These are phyloP conservation scores for Latrodectus hesperus DNA, from an alignment of 2,888 invertebrate species.

Conservation along the genomic window DNA sequence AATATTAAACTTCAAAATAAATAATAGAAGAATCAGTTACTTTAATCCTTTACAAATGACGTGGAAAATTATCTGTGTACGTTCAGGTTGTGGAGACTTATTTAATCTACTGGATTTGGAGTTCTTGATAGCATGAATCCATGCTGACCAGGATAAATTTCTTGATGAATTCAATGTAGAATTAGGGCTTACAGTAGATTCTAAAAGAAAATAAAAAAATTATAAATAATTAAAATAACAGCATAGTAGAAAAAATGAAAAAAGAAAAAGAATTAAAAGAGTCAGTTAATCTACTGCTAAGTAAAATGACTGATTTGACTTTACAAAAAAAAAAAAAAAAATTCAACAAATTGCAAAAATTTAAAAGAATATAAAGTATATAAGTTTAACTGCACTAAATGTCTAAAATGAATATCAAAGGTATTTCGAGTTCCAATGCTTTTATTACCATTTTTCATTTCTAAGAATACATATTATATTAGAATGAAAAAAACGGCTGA, in stretches of 20 bases:
- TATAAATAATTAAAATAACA: too few species aligned
- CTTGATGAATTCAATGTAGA: constrained; percentile 50
- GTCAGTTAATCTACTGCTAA: neutral
- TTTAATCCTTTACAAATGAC: constrained; percentile 74
- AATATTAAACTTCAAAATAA: neutral
- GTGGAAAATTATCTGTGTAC: constrained; percentile 74
- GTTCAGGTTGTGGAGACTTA: constrained; percentile 74
- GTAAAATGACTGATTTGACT: too few species aligned
- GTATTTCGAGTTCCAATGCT: too few species aligned
- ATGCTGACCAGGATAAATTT: constrained; percentile 40
- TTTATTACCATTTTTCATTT: too few species aligned
- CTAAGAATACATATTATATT: too few species aligned
- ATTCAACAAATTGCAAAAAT: too few species aligned
- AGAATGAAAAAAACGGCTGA: too few species aligned
- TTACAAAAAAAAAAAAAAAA: too few species aligned
- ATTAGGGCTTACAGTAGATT: constrained; percentile 42
- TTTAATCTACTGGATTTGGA: constrained; percentile 72
- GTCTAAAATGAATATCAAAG: too few species aligned
- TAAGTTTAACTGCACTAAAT: too few species aligned
- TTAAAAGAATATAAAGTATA: too few species aligned
- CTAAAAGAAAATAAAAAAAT: constrained; percentile 11
- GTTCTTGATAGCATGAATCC: constrained; percentile 51
- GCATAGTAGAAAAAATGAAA: neutral
- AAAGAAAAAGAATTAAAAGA: neutral
- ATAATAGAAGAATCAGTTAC: constrained; percentile 69